Conservation (phyloP, 2,113 vertebrate species). For the Ictidomys tridecemlineatus region DNA sequence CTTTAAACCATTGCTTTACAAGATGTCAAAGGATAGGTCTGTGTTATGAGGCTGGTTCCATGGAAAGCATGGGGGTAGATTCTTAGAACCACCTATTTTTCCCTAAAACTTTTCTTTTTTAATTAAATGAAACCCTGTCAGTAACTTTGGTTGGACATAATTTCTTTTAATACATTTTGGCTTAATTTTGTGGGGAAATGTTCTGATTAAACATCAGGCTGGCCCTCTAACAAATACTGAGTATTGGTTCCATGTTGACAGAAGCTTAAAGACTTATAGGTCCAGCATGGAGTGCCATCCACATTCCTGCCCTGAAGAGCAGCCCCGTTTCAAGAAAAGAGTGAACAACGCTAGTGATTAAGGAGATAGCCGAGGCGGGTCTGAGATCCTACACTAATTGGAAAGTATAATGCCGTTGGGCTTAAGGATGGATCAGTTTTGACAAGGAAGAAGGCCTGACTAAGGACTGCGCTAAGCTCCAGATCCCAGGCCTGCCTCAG, state of each 20-base stretch:
- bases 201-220: constrained; percentile 49
- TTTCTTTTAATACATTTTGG: constrained; percentile 52
- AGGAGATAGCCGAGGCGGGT: constrained; percentile 52
- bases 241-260: background rate
- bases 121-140: constrained; percentile 53
- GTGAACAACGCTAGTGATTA: constrained; percentile 61
- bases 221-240: background rate
- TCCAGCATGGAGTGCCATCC: background rate
- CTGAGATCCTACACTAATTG: background rate
- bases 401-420: constrained; percentile 4
- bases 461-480: accelerated
- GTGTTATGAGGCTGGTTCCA: no score
- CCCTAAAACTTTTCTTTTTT: background rate
- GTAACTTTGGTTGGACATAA: background rate
- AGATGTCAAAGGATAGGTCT: background rate
- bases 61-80: background rate
- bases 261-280: background rate
- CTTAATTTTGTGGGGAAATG: constrained; percentile 1
- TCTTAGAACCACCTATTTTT: background rate
- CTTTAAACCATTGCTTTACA: accelerated
- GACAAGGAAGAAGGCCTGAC: background rate
- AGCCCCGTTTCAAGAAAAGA: background rate
- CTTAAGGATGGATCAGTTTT: background rate
- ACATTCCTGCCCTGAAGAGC: background rate
- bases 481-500: background rate